Evolutionary conservation across 2,888 invertebrate genomes (phyloP).

Genomic region (Microctonus aethiopoides): DNA sequence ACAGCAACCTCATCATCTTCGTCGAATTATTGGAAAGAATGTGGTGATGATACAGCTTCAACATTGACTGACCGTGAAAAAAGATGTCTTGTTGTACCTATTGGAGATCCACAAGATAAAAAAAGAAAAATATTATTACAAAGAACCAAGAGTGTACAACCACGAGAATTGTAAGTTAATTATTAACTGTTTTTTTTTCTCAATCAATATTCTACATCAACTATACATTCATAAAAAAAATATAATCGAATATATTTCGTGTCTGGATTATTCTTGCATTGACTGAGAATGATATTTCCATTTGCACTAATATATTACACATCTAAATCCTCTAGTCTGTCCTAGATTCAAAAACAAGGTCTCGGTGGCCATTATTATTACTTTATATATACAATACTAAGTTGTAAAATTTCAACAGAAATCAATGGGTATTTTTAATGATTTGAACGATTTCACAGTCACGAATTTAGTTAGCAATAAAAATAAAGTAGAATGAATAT

Average conservation of each 20-base stretch:
- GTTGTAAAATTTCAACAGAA: constrained; percentile 24
- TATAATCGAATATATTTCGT: not conserved
- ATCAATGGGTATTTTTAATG: constrained; percentile 28
- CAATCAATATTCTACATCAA: not conserved
- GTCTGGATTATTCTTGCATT: not conserved
- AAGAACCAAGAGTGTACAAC: constrained; percentile 54
- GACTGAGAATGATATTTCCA: not conserved
- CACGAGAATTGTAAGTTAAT: constrained; percentile 46
- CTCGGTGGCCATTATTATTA: constrained; percentile 23
- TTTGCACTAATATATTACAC: not conserved
- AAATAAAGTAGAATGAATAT: not conserved
- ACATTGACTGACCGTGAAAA: constrained; percentile 62
- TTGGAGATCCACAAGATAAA: constrained; percentile 60
- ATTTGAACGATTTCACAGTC: constrained; percentile 26
- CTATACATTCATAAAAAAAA: not conserved
- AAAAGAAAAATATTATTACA: constrained; percentile 59
- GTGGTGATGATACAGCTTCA: constrained; percentile 19
- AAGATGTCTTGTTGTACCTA: constrained; percentile 63
- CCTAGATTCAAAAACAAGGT: constrained; percentile 6
- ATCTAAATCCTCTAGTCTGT: not conserved
- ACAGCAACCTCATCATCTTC: not conserved
- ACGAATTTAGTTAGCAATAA: constrained; percentile 16
- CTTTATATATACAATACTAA: not conserved
- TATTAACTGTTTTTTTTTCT: not conserved
- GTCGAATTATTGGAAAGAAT: constrained; percentile 41